Base-by-base conservation (phyloP, 2,888 invertebrate genomes). In the Rhaphigaster nebulosa region DNA sequence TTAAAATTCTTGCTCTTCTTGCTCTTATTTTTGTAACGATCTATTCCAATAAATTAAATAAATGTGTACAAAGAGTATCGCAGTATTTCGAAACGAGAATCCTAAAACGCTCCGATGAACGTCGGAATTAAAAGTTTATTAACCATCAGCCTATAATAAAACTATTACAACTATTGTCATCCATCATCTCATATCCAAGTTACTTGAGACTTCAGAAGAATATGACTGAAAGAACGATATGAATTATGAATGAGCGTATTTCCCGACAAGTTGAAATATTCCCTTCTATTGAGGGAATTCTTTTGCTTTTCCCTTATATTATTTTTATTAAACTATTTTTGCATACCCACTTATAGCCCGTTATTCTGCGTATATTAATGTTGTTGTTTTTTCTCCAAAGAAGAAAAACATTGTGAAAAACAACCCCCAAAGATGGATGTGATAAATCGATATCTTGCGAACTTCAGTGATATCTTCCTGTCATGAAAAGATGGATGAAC, bases 181-280 rank as follows among this genome's bases (percentile, higher is more conserved):
- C 38, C 15, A 34, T 76, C 70, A 76, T 38, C 70, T 38, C 70
- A 3, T 76, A 20, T 34, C 34, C 70, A 38, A 76, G 38, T 76
- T 76, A 20, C 20, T 76, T 1, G 20, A 76, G 38, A 76, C 70
- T 76, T 76, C 70, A 76, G 70, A 20, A 65, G 29, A 38, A 76
- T 76, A 76, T 76, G 10, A 76, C 70, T 76, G 70, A 76, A 76
- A 76, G 70, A 76, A 23, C 70, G 34, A 13, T 76, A 76, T 76
- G 70, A 76, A 76, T 76, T 76, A 76, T 76, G 70, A 38, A 76
- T 76, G 70, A 76, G 70, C 70, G 34, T 76, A 76, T 76, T 76
- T 38, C 34, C 70, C 8, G 70, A 76, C 70, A 34, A 65, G 70
- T 76, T 76, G 70, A 38, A 38, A 76, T 38, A 38, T 38, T 23